These are phyloP conservation scores for Aphelinus atriplicis DNA, from an alignment of 1,140 invertebrate species.

Conservation along the genomic window DNA sequence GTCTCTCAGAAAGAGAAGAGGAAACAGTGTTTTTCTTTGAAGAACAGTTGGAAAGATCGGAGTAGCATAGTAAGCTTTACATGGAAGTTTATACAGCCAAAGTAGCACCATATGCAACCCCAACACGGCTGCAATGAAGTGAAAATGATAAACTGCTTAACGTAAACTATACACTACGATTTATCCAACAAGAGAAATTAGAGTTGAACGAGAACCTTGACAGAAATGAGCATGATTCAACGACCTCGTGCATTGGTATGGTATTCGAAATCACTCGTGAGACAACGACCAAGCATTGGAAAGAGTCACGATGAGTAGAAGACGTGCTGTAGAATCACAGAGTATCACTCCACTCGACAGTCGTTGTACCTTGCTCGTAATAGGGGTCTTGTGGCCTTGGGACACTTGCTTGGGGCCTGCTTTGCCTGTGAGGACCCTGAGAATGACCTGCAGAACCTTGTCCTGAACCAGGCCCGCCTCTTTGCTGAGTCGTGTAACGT, in stretches of 20 bases:
- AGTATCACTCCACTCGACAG: not conserved
- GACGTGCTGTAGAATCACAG: conserved; percentile 15
- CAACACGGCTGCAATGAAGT: no score
- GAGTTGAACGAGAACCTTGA: no score
- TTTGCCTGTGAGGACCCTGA: not conserved
- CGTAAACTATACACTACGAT: no score
- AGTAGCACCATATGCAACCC: no score
- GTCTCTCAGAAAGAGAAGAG: not conserved
- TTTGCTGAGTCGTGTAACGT: not conserved
- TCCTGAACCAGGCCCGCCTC: not conserved
- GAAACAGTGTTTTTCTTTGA: not conserved
- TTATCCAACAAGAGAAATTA: no score
- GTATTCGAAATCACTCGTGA: no score
- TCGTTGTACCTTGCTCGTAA: conserved; percentile 34
- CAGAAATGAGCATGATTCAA: no score
- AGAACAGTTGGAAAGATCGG: no score
- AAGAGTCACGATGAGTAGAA: conserved; percentile 9
- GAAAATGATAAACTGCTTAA: no score
- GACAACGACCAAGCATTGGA: not conserved
- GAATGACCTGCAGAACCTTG: not conserved
- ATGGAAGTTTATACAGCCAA: no score
- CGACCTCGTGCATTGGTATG: no score
- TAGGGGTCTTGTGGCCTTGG: conserved; percentile 22
- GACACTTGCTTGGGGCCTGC: not conserved
- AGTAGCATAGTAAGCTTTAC: no score